Evolutionary conservation across 2,797 vertebrate genomes (phyloP).

Genomic region (Muraenolepis orangiensis): DNA sequence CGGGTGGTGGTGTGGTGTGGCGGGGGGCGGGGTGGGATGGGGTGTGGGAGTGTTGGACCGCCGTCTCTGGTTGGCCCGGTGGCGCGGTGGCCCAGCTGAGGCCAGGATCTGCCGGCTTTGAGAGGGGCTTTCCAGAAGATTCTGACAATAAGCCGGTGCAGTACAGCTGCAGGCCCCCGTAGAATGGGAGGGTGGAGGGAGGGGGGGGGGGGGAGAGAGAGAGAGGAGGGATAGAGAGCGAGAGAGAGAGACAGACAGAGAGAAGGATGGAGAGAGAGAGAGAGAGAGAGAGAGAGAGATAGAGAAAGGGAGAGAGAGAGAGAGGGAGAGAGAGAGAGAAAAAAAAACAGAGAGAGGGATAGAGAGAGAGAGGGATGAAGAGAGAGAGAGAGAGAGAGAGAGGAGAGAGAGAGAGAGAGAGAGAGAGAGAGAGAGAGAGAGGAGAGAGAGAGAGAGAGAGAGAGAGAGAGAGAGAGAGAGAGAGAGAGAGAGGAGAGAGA

Average conservation of each 20-base stretch:
- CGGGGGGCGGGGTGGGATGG: too few relatives aligned
- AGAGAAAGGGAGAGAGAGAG: constrained; percentile 26
- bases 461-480: constrained; percentile 36
- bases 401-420: too few relatives aligned
- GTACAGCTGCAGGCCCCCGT: constrained; percentile 53
- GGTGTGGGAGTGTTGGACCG: not conserved
- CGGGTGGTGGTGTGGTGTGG: too few relatives aligned
- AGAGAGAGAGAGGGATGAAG: constrained; percentile 35
- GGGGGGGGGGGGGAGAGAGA: constrained; percentile 32
- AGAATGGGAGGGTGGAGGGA: constrained; percentile 25
- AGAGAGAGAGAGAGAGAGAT: constrained; percentile 29
- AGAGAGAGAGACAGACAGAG: constrained; percentile 25
- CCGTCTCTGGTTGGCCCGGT: constrained; percentile 62
- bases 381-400: constrained; percentile 38
- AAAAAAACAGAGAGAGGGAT: constrained; percentile 19
- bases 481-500: constrained; percentile 25
- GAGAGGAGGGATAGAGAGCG: constrained; percentile 35
- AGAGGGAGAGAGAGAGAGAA: constrained; percentile 37
- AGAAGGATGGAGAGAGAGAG: constrained; percentile 35
- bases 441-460: constrained; percentile 23
- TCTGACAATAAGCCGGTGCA: constrained; percentile 64
- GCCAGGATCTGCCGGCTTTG: constrained; percentile 66
- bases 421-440: too few relatives aligned
- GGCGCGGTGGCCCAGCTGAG: constrained; percentile 58
- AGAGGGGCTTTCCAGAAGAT: constrained; percentile 58